phyloP scores from a whole-genome alignment of 2,797 vertebrate species.

The Protosalanx chinensis region DNA sequence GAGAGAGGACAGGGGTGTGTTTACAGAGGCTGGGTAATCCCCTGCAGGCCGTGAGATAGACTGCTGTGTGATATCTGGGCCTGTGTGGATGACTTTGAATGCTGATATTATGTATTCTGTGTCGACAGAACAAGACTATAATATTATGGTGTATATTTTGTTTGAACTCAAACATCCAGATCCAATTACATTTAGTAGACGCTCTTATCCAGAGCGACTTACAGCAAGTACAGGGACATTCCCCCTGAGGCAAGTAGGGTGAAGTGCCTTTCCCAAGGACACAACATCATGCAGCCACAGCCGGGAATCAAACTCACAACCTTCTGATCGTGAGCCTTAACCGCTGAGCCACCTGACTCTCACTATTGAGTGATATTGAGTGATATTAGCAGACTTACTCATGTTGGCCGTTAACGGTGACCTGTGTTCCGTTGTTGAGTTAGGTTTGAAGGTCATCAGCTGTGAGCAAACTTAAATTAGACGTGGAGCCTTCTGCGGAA shows the following conservation, averaged over 20 bases:
- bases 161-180: neutral
- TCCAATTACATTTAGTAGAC: neutral
- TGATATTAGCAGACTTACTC: constrained; percentile 34
- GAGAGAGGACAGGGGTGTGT: constrained; percentile 38
- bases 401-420: neutral
- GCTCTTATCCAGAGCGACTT: no score
- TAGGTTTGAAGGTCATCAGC: constrained; percentile 43
- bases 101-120: neutral
- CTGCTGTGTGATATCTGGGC: neutral
- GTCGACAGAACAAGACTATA: neutral
- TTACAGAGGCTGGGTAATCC: constrained; percentile 39
- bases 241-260: no score
- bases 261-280: no score
- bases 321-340: no score
- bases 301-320: no score
- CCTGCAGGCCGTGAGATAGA: constrained; percentile 21
- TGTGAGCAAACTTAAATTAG: constrained; percentile 14
- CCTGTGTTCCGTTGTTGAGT: constrained; percentile 49
- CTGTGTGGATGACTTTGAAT: neutral
- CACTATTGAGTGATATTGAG: no score
- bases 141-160: neutral
- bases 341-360: no score
- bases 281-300: no score
- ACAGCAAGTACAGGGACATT: no score
- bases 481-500: constrained; percentile 10